Base-by-base conservation (phyloP, 2,888 invertebrate genomes). In the Horisme vitalbata region DNA sequence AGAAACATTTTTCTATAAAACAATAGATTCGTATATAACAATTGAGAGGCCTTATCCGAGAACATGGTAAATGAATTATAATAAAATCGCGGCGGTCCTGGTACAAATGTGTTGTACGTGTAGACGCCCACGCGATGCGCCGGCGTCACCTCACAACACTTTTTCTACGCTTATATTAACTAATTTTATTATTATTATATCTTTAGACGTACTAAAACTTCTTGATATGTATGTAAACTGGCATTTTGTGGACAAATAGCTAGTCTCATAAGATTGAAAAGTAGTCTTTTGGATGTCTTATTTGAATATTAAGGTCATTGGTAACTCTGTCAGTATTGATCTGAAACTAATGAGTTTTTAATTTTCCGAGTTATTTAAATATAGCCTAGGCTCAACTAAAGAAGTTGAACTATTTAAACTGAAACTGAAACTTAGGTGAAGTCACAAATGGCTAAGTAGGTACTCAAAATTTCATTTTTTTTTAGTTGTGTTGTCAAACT, bases 11-110 rank as follows among this genome's bases (percentile, higher is more conserved):
- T 45, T 26, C 45, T 49, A 52, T 51, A 36, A 50, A 56, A 64
- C 67, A 63, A 61, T 65, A 62, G 58, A 54, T 43, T 31, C 34
- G 37, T 55, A 55, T 55, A 55, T 55, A 52, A 57, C 57, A 68
- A 70, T 68, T 59, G 59, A 61, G n/a, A n/a, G 51, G 62, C 61
- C 68, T 63, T 67, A 64, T 68, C 72, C 63, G 66, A 71, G 67
- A 78, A 81, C 83, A 82, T 68, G 78, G 76, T 82, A 85, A 86
- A 80, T 83, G 83, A 83, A 83, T 86, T 86, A 86, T 83, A 86
- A 83, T 83, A 86, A 84, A 83, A 79, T 74, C 70, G 75, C 68
- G 69, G 71, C 69, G 74, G 74, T 69, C 74, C 68, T 61, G 23
- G 68, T 77, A 87, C 86, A 86, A 87, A 87, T 86, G 82, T 79